phyloP scores from a whole-genome alignment of 1,140 invertebrate genomes.

The Papilio machaon region DNA sequence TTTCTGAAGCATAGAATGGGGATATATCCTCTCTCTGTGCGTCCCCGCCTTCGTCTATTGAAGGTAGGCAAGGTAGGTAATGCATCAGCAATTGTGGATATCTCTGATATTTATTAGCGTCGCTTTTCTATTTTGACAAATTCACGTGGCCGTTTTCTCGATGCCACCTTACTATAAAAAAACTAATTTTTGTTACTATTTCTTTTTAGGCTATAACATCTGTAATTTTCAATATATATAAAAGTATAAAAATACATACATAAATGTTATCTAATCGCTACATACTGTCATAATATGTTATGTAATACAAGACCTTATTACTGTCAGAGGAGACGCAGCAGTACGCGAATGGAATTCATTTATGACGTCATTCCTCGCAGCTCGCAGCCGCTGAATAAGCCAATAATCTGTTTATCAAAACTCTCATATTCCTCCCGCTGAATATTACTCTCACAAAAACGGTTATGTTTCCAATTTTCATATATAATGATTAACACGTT shows the following conservation, averaged over 20 bases:
- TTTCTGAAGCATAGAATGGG: no score
- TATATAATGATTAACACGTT: not conserved
- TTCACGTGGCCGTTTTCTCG: no score
- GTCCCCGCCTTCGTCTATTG: no score
- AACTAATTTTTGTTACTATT: no score
- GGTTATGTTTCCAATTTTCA: not conserved
- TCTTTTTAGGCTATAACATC: no score
- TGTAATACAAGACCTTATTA: conserved; percentile 8
- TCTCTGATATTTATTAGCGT: no score
- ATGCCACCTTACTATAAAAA: no score
- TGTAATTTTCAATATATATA: no score
- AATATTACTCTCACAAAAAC: not conserved
- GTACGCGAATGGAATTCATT: conserved; percentile 26
- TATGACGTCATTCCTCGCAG: conserved; percentile 15
- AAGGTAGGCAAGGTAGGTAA: no score
- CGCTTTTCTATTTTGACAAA: no score
- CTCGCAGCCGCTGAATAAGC: conserved; percentile 21
- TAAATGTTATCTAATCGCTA: not conserved
- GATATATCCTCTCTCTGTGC: no score
- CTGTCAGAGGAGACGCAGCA: conserved; percentile 11
- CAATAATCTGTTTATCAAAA: conserved; percentile 23
- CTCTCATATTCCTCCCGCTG: conserved; percentile 16
- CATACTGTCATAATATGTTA: not conserved
- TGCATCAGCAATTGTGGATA: no score
- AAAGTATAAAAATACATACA: not conserved